Percentiles rank a stretch among this genome's conserved stretches.
Evolutionary conservation across 2,888 invertebrate species (phyloP).

Genomic region (Netelia melanura): DNA sequence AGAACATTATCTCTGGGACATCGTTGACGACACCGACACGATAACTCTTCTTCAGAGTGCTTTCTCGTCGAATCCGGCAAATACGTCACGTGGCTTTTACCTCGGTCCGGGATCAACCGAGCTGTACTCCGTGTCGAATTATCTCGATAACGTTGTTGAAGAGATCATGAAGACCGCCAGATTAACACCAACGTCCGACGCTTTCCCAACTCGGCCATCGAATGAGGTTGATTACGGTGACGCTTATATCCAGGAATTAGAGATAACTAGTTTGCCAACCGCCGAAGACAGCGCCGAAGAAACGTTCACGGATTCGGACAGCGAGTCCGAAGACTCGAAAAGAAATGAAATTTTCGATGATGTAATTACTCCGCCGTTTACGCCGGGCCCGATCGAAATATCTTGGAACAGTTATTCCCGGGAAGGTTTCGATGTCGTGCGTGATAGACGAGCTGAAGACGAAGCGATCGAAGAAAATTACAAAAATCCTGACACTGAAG

Average conservation of each 20-base stretch:
- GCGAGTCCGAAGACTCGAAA: not conserved
- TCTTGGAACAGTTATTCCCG: slow-evolving; percentile 50
- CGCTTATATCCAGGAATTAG: slow-evolving; percentile 57
- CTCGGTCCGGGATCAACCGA: slow-evolving; percentile 63
- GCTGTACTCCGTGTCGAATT: slow-evolving; percentile 66
- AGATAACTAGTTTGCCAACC: slow-evolving; percentile 15
- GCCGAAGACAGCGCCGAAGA: slow-evolving; percentile 27
- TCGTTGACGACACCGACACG: slow-evolving; percentile 66
- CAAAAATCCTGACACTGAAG: not conserved
- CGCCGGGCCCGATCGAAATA: slow-evolving; percentile 12
- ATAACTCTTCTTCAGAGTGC: slow-evolving; percentile 66
- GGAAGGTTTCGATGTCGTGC: not conserved
- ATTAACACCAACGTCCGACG: slow-evolving; percentile 31
- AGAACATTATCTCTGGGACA: slow-evolving; percentile 57
- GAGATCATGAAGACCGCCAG: slow-evolving; percentile 69
- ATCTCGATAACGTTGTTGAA: slow-evolving; percentile 62
- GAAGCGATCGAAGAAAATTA: not conserved
- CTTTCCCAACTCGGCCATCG: slow-evolving; percentile 12
- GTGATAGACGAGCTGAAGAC: not conserved
- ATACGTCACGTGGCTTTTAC: slow-evolving; percentile 65
- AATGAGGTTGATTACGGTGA: slow-evolving; percentile 67
- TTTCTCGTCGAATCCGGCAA: slow-evolving; percentile 65
- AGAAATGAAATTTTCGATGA: not conserved
- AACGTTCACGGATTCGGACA: slow-evolving; percentile 34
- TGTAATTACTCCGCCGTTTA: not conserved